These are phyloP conservation scores for Neria commutata DNA, from an alignment of 2,888 invertebrate species.

Conservation along the genomic window DNA sequence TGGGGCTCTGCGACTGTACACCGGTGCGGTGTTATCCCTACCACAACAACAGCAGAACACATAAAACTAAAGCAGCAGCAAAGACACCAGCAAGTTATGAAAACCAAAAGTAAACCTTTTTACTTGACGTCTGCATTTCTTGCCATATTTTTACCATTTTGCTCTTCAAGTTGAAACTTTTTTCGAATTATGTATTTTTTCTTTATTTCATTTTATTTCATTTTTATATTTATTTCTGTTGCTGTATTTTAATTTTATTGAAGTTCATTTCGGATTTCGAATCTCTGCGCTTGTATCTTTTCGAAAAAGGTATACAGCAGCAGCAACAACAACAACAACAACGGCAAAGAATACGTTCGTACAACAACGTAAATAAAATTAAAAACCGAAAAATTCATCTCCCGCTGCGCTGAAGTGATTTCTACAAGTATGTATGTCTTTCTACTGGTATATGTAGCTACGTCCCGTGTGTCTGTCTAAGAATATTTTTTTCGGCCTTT, in stretches of 20 bases:
- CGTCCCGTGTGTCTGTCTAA: neutral
- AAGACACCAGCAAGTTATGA: slow-evolving; percentile 46
- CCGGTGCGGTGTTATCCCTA: no score
- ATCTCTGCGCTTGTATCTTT: slow-evolving; percentile 3
- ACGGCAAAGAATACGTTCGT: neutral
- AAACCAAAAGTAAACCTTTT: slow-evolving; percentile 43
- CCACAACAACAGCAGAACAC: slow-evolving; percentile 7
- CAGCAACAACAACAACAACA: slow-evolving; percentile 11
- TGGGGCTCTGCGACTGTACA: no score
- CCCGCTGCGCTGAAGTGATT: slow-evolving; percentile 52
- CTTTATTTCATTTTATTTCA: neutral
- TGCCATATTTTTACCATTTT: slow-evolving; percentile 14
- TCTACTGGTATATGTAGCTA: neutral
- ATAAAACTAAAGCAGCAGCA: slow-evolving; percentile 1
- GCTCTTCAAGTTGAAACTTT: no score
- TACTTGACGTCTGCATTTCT: slow-evolving; percentile 4
- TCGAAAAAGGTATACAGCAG: slow-evolving; percentile 13
- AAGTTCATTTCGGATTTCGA: slow-evolving; percentile 24
- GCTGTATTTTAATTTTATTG: slow-evolving; percentile 27
- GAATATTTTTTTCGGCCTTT: neutral
- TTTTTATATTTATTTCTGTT: slow-evolving; percentile 8
- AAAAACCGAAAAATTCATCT: slow-evolving; percentile 43
- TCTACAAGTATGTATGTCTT: slow-evolving; percentile 22
- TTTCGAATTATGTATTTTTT: no score
- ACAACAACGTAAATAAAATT: slow-evolving; percentile 11